These are phyloP conservation scores for Diorhabda sublineata DNA, from an alignment of 1,140 invertebrate species.

Conservation along the genomic window DNA sequence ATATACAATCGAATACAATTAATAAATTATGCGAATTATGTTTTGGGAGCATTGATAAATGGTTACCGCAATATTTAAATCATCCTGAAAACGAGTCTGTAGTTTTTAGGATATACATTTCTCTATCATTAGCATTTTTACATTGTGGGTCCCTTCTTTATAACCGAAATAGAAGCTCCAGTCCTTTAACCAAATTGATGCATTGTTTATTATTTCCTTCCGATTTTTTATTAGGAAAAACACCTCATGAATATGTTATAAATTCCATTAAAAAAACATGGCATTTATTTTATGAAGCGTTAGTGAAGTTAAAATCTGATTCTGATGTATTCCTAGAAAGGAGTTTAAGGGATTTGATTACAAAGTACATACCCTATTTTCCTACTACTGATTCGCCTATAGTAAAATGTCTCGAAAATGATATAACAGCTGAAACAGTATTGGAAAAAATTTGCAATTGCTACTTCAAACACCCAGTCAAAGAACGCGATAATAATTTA, in stretches of 20 bases:
- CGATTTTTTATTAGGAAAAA: slow-evolving; percentile 38
- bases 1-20: slow-evolving; percentile 21
- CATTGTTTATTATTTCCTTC: slow-evolving; percentile 35
- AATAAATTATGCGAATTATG: slow-evolving; percentile 33
- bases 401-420: slow-evolving; percentile 28
- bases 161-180: slow-evolving; percentile 32
- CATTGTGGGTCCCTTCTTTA: slow-evolving; percentile 38
- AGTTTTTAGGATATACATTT: slow-evolving; percentile 36
- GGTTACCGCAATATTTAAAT: slow-evolving; percentile 27
- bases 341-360: slow-evolving; percentile 37
- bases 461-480: slow-evolving; percentile 34
- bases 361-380: slow-evolving; percentile 40
- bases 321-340: slow-evolving; percentile 41
- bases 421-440: slow-evolving; percentile 25
- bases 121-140: slow-evolving; percentile 32
- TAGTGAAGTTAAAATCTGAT: slow-evolving; percentile 31
- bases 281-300: slow-evolving; percentile 37
- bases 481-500: slow-evolving; percentile 36
- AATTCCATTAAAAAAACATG: slow-evolving; percentile 38
- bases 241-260: slow-evolving; percentile 30
- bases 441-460: slow-evolving; percentile 37
- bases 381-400: slow-evolving; percentile 36
- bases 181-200: slow-evolving; percentile 35
- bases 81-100: slow-evolving; percentile 32
- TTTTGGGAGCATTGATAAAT: slow-evolving; percentile 36